Evolutionary conservation across 2,888 invertebrate genomes (phyloP).

Genomic region (Serrognathus titanus): DNA sequence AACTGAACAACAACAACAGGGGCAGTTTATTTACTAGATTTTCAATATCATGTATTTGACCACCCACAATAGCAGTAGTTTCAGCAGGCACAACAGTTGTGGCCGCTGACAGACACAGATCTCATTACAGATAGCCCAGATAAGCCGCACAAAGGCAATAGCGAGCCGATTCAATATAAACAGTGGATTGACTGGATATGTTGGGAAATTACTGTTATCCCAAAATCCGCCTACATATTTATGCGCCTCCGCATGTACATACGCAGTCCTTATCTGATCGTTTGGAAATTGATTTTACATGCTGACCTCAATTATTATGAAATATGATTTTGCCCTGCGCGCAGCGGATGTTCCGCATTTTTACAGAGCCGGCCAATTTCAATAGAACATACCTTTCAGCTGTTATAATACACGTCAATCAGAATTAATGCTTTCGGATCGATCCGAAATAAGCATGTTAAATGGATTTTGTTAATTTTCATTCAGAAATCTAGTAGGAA

Average conservation of each 20-base stretch:
- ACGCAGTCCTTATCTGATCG: constrained; percentile 41
- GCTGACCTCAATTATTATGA: constrained; percentile 41
- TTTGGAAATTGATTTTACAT: constrained; percentile 46
- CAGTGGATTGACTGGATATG: constrained; percentile 38
- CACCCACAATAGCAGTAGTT: constrained; percentile 22
- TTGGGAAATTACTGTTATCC: constrained; percentile 40
- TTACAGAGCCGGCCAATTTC: constrained; percentile 8
- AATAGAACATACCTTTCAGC: constrained; percentile 6
- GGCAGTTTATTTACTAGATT: constrained; percentile 23
- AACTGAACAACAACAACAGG: constrained; percentile 6
- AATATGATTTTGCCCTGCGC: constrained; percentile 17
- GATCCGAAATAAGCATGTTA: constrained; percentile 3
- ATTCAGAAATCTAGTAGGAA: background rate
- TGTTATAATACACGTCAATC: constrained; percentile 13
- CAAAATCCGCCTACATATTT: constrained; percentile 48
- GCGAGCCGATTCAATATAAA: constrained; percentile 47
- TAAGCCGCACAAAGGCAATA: constrained; percentile 50
- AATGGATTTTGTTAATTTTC: constrained; percentile 7
- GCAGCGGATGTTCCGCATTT: constrained; percentile 13
- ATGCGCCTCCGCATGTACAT: constrained; percentile 35
- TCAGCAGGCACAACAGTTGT: constrained; percentile 29
- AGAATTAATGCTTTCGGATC: constrained; percentile 9
- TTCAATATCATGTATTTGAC: constrained; percentile 21
- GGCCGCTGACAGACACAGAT: constrained; percentile 43
- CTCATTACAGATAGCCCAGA: constrained; percentile 51